Base-by-base conservation (phyloP, 2,888 invertebrate genomes). In the Heliconius ismenius region DNA sequence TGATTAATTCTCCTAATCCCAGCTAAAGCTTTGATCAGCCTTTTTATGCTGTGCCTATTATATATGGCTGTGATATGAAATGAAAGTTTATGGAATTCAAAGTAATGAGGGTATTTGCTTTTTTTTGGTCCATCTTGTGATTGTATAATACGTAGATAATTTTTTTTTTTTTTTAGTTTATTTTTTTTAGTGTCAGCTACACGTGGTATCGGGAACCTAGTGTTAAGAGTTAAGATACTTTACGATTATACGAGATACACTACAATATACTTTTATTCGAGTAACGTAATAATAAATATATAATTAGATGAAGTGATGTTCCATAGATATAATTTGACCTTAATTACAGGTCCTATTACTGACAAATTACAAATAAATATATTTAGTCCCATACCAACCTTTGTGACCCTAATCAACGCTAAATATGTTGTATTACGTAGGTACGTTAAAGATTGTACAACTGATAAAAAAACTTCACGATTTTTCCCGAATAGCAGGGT, bases 1-100 rank as follows among this genome's bases (percentile, higher is more conserved):
- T 79, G 79, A 79, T 79, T 79, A 78, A 78, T 75, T 77, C 78
- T 75, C 73, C 67, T 76, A 78, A 79, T 79, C 78, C 78, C 65
- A 75, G 79, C 73, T 77, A 78, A 78, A 74, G 75, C 76, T 79
- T 77, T 75, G 75, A 79, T 74, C 77, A 75, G 79, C 75, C 75
- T 67, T 79, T 79, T 77, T 75, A 75, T 72, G 73, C 72, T 73
- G 62, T 63, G 67, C 60, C 62, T 73, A 73, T 73, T 62, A 73
- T 60, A 26, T 39, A 62, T 73, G 39, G n/a, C 11, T n/a, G 49
- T 70, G n/a, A 62, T 39, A 39, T 54, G 39, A 21, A 62, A 58
- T 58, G 21, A 62, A 62, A 72, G n/a, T 28, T n/a, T 70, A 58
- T 3, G 21, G 43, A 32, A 24, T 24, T 28, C n/a, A 39, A 18